Evolutionary conservation across 2,113 vertebrate species (phyloP).

Genomic region (Corythaeola cristata): DNA sequence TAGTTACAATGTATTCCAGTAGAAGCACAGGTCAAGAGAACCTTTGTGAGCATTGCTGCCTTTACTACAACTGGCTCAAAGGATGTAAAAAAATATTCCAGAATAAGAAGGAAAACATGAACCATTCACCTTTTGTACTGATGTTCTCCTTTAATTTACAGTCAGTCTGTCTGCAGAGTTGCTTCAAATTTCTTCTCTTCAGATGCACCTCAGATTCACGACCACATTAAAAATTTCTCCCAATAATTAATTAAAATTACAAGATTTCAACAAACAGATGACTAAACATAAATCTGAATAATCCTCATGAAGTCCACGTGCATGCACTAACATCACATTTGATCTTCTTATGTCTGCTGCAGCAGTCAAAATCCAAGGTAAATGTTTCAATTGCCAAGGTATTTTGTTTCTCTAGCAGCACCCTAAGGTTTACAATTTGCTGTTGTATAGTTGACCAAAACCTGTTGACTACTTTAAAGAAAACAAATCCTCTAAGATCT

Average conservation of each 20-base stretch:
- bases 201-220: not conserved
- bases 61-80: not conserved
- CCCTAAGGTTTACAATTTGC: not conserved
- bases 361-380: not conserved
- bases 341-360: not conserved
- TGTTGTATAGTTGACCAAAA: not conserved
- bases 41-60: not conserved
- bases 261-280: not conserved
- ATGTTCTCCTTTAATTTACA: not conserved
- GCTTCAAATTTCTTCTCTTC: not conserved
- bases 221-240: not conserved
- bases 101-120: constrained; percentile 12
- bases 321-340: not conserved
- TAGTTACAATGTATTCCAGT: not conserved
- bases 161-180: not conserved
- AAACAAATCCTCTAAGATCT: not conserved
- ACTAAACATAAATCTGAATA: not conserved
- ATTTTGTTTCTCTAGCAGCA: not conserved
- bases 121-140: constrained; percentile 15
- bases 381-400: not conserved
- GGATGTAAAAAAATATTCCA: not conserved
- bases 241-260: not conserved
- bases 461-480: not conserved
- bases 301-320: not conserved
- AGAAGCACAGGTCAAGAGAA: constrained; percentile 14